Evolutionary conservation across 1,140 invertebrate species (phyloP).

Genomic region (Ceratina japonica): DNA sequence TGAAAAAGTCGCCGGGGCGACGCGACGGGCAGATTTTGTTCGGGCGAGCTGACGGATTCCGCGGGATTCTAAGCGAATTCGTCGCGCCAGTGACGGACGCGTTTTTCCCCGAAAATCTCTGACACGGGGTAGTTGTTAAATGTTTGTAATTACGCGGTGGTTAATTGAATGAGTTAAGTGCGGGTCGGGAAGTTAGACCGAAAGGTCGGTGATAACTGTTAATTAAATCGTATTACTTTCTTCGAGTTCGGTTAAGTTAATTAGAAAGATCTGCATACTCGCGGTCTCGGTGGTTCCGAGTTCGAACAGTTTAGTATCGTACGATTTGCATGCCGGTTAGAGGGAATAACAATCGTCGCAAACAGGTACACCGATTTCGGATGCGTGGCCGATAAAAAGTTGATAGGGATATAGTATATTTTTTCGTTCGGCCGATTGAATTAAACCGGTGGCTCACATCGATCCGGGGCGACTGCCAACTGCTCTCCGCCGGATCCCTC

Average conservation of each 20-base stretch:
- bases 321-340: too few relatives aligned
- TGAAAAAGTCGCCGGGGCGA: background rate
- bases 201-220: background rate
- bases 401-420: background rate
- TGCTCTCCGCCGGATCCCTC: background rate
- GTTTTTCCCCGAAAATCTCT: background rate
- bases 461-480: slow-evolving; percentile 35
- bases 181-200: background rate
- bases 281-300: too few relatives aligned
- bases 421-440: slow-evolving; percentile 20
- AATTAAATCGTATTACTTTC: background rate
- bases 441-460: slow-evolving; percentile 11
- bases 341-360: too few relatives aligned
- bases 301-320: background rate
- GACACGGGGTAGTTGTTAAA: background rate
- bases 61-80: background rate
- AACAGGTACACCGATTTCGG: too few relatives aligned
- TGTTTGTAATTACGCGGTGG: background rate
- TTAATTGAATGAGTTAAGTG: background rate
- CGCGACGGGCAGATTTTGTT: background rate
- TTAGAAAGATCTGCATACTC: too few relatives aligned
- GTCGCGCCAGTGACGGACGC: background rate
- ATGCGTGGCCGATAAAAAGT: background rate
- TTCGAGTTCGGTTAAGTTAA: background rate
- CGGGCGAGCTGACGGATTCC: background rate